Evolutionary conservation across 2,888 invertebrate genomes (phyloP).

Genomic region (Drosophila tanythrix): DNA sequence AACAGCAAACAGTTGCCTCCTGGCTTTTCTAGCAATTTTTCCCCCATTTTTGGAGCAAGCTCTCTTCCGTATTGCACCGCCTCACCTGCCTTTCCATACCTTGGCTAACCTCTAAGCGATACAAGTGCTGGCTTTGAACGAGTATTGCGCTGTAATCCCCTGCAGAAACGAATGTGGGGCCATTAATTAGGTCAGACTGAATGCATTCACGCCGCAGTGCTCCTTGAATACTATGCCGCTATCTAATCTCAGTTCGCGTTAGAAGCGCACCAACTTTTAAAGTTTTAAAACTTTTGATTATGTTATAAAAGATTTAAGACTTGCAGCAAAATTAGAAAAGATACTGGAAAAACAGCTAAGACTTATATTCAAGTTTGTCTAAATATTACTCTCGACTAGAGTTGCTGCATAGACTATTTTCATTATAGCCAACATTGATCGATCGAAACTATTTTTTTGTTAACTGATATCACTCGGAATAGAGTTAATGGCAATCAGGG

Average conservation of each 20-base stretch:
- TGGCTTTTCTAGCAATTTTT: slow-evolving; percentile 39
- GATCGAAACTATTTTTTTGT: background rate
- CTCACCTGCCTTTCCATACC: background rate
- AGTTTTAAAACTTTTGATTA: slow-evolving; percentile 7
- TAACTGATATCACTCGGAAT: background rate
- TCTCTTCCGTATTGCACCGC: background rate
- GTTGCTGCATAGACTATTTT: background rate
- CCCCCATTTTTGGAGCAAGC: background rate
- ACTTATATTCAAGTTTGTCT: background rate
- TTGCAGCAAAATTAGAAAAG: background rate
- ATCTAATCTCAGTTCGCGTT: slow-evolving; percentile 39
- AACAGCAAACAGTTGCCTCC: slow-evolving; percentile 75
- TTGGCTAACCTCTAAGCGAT: slow-evolving; percentile 34
- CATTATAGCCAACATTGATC: background rate
- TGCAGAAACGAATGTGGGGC: slow-evolving; percentile 51
- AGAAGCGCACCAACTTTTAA: slow-evolving; percentile 19
- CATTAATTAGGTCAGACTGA: slow-evolving; percentile 72
- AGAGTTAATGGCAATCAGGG: background rate
- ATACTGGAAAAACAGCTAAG: background rate
- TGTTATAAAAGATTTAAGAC: background rate
- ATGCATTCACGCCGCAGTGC: slow-evolving; percentile 23
- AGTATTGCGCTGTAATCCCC: slow-evolving; percentile 65
- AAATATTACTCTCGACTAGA: background rate
- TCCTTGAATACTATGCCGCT: slow-evolving; percentile 11
- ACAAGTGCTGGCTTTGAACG: slow-evolving; percentile 56